Percentiles rank a stretch among this genome's conserved stretches.
Evolutionary conservation across 53 echinoderm and acorn worm genomes (phyloP).

Genomic region (Holothuria leucospilota): DNA sequence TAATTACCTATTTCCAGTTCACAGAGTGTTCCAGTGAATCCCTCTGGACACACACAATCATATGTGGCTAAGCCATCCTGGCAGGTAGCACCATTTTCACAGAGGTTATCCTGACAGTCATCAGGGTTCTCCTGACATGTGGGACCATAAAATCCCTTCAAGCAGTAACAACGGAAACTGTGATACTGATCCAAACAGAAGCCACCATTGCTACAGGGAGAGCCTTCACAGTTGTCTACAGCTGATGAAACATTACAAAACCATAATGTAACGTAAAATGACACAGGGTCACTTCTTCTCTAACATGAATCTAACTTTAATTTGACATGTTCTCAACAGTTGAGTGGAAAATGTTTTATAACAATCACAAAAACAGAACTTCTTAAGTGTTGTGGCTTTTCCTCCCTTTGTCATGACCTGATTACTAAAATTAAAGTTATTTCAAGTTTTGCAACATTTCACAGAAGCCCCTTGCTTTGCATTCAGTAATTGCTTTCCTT

Average conservation of each 20-base stretch:
- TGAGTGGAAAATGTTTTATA: too few relatives aligned
- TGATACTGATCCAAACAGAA: slow-evolving; percentile 47
- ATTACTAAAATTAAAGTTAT: too few relatives aligned
- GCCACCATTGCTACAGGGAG: slow-evolving; percentile 41
- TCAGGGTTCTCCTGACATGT: slow-evolving; percentile 64
- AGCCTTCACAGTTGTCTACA: slow-evolving; percentile 52
- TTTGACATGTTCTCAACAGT: too few relatives aligned
- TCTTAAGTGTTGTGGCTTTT: too few relatives aligned
- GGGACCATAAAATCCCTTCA: slow-evolving; percentile 47
- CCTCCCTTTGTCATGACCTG: too few relatives aligned
- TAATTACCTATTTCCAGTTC: slow-evolving; percentile 56
- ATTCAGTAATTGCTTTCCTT: too few relatives aligned
- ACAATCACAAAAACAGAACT: too few relatives aligned
- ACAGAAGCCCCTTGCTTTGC: too few relatives aligned
- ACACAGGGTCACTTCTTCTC: too few relatives aligned
- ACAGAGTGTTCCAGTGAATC: slow-evolving; percentile 57
- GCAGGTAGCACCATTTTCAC: slow-evolving; percentile 66
- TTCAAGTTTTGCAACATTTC: too few relatives aligned
- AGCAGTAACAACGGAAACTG: slow-evolving; percentile 55
- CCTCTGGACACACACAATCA: slow-evolving; percentile 46
- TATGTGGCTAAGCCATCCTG: slow-evolving; percentile 51
- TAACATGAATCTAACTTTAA: too few relatives aligned
- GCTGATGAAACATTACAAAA: slow-evolving; percentile 5
- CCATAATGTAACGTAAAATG: neutral
- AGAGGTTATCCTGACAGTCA: slow-evolving; percentile 55